Base-by-base conservation (phyloP, 2,888 invertebrate genomes). In the Achlya flavicornis region DNA sequence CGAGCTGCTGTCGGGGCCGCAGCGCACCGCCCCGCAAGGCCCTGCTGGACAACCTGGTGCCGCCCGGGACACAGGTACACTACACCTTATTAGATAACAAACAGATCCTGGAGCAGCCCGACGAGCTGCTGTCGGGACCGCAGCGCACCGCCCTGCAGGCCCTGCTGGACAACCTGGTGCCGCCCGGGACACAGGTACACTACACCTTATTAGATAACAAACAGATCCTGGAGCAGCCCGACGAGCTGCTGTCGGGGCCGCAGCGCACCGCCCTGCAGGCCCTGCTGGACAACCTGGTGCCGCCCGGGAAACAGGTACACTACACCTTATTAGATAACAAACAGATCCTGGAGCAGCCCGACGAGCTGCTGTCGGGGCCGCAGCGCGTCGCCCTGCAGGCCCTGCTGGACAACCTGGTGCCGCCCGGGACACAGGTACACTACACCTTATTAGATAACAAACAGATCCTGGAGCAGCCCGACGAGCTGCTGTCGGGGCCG, bases 151-250 rank as follows among this genome's bases (percentile, higher is more conserved):
- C 95, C 65, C 85, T 96, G 72, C 90, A 95, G 75, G 94, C 94
- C 69, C 92, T 90, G 76, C 84, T 90, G 46, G 84, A 81, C 72
- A 73, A 73, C 73, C 75, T 87, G 63, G 73, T 77, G 79, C 84
- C 89, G 64, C 77, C 70, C 71, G 71, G 76, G 67, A 69, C 67
- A 77, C 83, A 83, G 80, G 81, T 81, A 63, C 58, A 32, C 19
- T 5, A 5, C 2, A 43, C 46, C n/a, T n/a, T n/a, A n/a, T n/a
- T n/a, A n/a, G n/a, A n/a, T n/a, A n/a, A n/a, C 64, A 96, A 96
- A 76, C 96, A 97, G 89, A 97, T 98, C 80, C 94, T 97, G 71
- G 96, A 96, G 80, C 94, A 98, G 76, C 98, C 98, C 10, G 96
- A 96, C 79, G 96, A 96, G 81, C 95, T 98, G 77, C 91, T 98